A percentile compares a stretch with the other conserved stretches of the same genome.
Evolutionary conservation across 2,888 invertebrate genomes (phyloP).

Genomic region (Himalopsyche tibetana): DNA sequence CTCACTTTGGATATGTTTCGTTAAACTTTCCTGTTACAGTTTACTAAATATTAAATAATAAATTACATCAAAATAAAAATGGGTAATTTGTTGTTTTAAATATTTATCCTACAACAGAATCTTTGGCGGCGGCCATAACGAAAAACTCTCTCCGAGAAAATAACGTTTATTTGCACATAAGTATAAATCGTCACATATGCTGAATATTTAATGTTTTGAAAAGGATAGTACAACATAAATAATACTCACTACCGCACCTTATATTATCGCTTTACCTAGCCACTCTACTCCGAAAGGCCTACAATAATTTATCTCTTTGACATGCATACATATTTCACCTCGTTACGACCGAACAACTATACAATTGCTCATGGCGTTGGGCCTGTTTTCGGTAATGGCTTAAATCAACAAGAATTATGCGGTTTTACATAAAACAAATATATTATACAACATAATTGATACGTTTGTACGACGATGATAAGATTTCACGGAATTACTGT

Average conservation of each 20-base stretch:
- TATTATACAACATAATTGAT: not conserved
- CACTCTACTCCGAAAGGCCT: not conserved
- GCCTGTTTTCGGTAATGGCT: not conserved
- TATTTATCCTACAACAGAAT: no score
- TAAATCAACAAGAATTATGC: slow-evolving; percentile 12
- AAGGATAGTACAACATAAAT: not conserved
- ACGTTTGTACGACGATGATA: no score
- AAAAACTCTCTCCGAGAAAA: no score
- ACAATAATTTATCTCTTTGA: slow-evolving; percentile 41
- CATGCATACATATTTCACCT: slow-evolving; percentile 15
- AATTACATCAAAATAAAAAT: no score
- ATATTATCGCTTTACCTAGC: slow-evolving; percentile 15
- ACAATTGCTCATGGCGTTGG: slow-evolving; percentile 11
- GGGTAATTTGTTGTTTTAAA: no score
- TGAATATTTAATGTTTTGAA: slow-evolving; percentile 12
- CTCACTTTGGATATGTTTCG: no score
- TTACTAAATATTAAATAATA: no score
- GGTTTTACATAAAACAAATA: not conserved
- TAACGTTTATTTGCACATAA: no score
- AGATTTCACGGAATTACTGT: no score
- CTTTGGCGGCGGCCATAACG: no score
- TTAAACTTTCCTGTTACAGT: no score
- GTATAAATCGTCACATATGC: not conserved
- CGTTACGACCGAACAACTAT: not conserved
- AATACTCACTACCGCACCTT: slow-evolving; percentile 13